Percentiles rank a stretch among this genome's conserved stretches.
phyloP scores from a whole-genome alignment of 1,140 invertebrate genomes.

The Kradibia gibbosae region DNA sequence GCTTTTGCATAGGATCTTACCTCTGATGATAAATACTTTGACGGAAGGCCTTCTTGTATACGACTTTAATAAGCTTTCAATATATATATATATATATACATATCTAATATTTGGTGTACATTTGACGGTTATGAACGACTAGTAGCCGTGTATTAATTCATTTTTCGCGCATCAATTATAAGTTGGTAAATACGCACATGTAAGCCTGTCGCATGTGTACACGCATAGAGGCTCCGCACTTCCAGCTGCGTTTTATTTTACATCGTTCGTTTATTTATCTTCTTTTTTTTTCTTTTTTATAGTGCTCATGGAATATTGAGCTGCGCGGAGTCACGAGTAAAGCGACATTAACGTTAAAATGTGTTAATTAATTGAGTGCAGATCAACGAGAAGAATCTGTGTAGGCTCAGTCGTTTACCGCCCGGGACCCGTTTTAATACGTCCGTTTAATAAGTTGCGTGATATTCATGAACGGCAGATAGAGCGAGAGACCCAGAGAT shows the following conservation, averaged over 20 bases:
- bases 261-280: background rate
- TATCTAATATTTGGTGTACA: background rate
- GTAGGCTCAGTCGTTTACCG: background rate
- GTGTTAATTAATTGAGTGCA: conserved; percentile 45
- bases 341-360: conserved; percentile 34
- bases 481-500: background rate
- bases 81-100: too few species aligned
- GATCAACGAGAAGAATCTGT: background rate
- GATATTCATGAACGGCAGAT: background rate
- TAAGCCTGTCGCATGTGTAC: background rate
- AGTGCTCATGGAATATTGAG: too few species aligned
- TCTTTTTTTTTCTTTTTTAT: background rate
- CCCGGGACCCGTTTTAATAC: background rate
- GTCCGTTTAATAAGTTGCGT: conserved; percentile 12
- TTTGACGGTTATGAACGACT: conserved; percentile 1
- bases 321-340: background rate
- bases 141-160: conserved; percentile 14
- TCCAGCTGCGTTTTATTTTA: background rate
- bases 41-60: background rate
- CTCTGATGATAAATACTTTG: conserved; percentile 7
- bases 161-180: conserved; percentile 32
- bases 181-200: too few species aligned
- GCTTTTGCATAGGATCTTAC: too few species aligned
- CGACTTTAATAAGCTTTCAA: too few species aligned
- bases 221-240: background rate